phyloP scores from a whole-genome alignment of 2,888 invertebrate species.

The Seira musarum region DNA sequence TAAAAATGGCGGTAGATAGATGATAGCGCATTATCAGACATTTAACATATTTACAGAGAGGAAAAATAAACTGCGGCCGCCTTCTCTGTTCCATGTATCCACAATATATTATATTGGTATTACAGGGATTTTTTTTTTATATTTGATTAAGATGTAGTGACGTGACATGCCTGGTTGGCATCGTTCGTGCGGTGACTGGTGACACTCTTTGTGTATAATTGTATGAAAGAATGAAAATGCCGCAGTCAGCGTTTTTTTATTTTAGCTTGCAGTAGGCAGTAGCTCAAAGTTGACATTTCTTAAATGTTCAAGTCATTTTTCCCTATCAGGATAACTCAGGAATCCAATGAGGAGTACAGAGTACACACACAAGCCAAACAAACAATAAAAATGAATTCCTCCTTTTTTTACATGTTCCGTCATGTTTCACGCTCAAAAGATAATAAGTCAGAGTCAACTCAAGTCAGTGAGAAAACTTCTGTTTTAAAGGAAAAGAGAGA shows the following conservation, averaged over 20 bases:
- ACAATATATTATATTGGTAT: no score
- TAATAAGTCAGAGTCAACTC: neutral
- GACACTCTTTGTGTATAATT: constrained; percentile 61
- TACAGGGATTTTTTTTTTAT: constrained; percentile 8
- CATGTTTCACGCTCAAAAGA: neutral
- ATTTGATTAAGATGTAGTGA: constrained; percentile 61
- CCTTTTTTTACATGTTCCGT: constrained; percentile 27
- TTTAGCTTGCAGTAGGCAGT: no score
- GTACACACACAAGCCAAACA: constrained; percentile 61
- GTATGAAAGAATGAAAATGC: constrained; percentile 59
- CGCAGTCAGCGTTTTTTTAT: constrained; percentile 52
- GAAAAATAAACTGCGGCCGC: constrained; percentile 36
- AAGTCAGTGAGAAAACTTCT: constrained; percentile 1
- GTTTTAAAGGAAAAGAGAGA: constrained; percentile 6
- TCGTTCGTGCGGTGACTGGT: constrained; percentile 50
- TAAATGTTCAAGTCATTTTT: no score
- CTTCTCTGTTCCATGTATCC: constrained; percentile 23
- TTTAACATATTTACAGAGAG: neutral
- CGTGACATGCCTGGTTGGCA: constrained; percentile 60
- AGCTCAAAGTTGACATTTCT: no score
- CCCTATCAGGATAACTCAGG: no score
- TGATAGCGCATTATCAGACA: constrained; percentile 14
- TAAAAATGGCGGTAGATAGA: constrained; percentile 15
- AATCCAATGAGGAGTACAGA: constrained; percentile 53
- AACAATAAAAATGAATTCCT: constrained; percentile 48